Conservation (phyloP, 1,140 invertebrate species). For the Caerostris extrusa region DNA sequence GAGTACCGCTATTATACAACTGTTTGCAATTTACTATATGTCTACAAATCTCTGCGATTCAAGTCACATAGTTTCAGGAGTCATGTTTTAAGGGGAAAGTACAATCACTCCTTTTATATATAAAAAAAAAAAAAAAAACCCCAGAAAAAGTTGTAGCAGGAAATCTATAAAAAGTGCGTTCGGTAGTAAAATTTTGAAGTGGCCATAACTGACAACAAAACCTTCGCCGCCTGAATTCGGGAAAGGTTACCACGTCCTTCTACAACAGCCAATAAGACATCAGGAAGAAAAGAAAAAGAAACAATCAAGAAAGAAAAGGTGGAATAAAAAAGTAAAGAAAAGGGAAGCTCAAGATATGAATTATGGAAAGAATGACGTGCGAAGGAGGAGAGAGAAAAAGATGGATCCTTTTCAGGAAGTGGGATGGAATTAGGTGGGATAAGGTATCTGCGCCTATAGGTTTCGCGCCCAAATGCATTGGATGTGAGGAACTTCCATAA, state of each 20-base stretch:
- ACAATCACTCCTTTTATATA: neutral
- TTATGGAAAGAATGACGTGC: conserved; percentile 59
- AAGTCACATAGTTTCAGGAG: neutral
- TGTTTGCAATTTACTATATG: too few species aligned
- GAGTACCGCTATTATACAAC: too few species aligned
- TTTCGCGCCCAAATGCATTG: conserved; percentile 64
- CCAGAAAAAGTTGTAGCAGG: too few species aligned
- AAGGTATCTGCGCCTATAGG: conserved; percentile 58
- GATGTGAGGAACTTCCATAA: conserved; percentile 63
- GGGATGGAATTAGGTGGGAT: conserved; percentile 51
- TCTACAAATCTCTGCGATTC: neutral
- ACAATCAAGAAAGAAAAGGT: too few species aligned
- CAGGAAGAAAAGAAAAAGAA: too few species aligned
- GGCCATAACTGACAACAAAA: neutral
- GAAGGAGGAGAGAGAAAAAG: conserved; percentile 16
- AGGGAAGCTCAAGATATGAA: neutral
- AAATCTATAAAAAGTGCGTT: neutral
- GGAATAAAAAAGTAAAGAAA: neutral
- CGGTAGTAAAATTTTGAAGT: conserved; percentile 12
- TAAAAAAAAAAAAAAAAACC: neutral
- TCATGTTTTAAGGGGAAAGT: neutral
- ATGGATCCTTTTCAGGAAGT: conserved; percentile 43
- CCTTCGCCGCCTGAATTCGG: too few species aligned
- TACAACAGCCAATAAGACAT: neutral
- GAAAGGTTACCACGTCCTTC: neutral